Base-by-base conservation (phyloP, 2,888 invertebrate genomes). In the Prosapia bicincta region DNA sequence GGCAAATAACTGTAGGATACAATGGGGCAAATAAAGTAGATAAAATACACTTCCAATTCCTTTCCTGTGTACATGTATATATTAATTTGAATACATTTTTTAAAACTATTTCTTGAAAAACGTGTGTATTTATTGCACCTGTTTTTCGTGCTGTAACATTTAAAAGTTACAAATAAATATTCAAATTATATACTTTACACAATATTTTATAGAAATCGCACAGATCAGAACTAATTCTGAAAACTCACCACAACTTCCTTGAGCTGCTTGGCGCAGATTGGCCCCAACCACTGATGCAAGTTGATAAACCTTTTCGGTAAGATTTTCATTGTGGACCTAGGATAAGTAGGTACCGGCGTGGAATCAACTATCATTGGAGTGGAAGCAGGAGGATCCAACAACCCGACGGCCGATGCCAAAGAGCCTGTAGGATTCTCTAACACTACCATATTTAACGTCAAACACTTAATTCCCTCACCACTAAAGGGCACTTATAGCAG, bases 271-370 rank as follows among this genome's bases (percentile, higher is more conserved):
- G 83, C 82, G 75, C 83, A 83, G 78, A 85, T 82, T 81, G 95
- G 95, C 84, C 94, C 93, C 84, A 95, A 88, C 94, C 94, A 95
- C 86, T 94, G 94, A 86, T 96, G 96, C 85, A 95, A 89, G 88
- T 93, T 94, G 85, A 95, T 93, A 86, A 93, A 95, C 83, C 95
- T 89, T 88, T 95, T 95, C 83, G 94, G 94, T 86, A 95, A 89
- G 89, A 95, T 92, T 90, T 96, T 96, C 85, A 95, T 89, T 82
- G 94, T 93, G 43, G 80, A 79, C 72, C 78, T 77, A 82, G 81
- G 82, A 82, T 82, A 83, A 79, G 82, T 86, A 74, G 79, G 75
- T 30, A 78, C 74, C 23, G 76, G 76, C 82, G 83, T 76, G 78
- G 79, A 76, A 83, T 78, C 78, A 71, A 79, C 72, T 28, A 78